Percentiles rank a stretch among this genome's conserved stretches.
phyloP scores from a whole-genome alignment of 2,113 vertebrate genomes.

The Propithecus coquereli region DNA sequence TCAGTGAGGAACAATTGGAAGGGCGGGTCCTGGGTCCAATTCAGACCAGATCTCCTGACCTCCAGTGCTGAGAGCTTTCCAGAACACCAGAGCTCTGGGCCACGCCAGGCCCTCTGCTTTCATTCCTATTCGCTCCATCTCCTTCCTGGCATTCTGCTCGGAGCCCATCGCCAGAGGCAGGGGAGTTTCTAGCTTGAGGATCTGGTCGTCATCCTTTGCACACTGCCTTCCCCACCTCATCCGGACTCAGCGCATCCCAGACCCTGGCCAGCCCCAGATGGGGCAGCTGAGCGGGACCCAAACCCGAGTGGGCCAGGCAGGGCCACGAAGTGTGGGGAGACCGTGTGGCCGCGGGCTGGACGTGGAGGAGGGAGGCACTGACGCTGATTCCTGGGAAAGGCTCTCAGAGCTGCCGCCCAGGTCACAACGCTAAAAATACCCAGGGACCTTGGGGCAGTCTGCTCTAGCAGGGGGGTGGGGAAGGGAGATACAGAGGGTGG shows the following conservation, averaged over 20 bases:
- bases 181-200: background rate
- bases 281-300: background rate
- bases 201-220: background rate
- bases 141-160: background rate
- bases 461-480: background rate
- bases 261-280: background rate
- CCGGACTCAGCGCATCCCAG: background rate
- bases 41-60: background rate
- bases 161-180: background rate
- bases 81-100: background rate
- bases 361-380: slow-evolving; percentile 21
- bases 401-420: slow-evolving; percentile 67
- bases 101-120: background rate
- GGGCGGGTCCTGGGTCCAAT: background rate
- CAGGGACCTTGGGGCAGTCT: slow-evolving; percentile 48
- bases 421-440: slow-evolving; percentile 77
- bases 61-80: background rate
- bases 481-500: background rate
- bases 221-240: background rate
- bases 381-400: slow-evolving; percentile 63
- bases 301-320: background rate
- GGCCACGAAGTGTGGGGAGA: slow-evolving; percentile 1
- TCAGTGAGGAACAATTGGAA: background rate
- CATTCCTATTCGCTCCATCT: background rate
- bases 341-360: background rate